Conservation (phyloP, 92 coral and sea anemone species). For the Desmophyllum pertusum region DNA sequence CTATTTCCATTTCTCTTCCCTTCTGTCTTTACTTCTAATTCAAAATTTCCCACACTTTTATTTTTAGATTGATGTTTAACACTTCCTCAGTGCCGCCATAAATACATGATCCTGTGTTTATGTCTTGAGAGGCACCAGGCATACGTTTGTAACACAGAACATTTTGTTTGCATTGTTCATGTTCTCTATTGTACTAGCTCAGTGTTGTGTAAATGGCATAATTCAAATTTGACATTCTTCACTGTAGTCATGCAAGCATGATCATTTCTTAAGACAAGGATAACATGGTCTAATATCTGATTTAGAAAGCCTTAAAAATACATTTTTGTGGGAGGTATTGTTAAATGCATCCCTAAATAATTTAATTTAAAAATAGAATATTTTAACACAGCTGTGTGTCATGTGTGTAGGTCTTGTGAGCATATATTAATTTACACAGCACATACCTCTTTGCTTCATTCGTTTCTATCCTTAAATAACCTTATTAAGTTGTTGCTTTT, state of each 20-base stretch:
- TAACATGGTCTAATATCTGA: neutral
- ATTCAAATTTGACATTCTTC: conserved; percentile 8
- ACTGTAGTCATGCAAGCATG: conserved; percentile 32
- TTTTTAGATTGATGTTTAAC: neutral
- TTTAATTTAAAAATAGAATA: conserved; percentile 5
- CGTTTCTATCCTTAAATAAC: neutral
- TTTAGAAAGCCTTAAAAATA: neutral
- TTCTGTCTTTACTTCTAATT: neutral
- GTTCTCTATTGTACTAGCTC: conserved; percentile 15
- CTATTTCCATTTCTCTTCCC: neutral
- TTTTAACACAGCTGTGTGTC: conserved; percentile 13
- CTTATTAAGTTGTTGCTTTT: neutral
- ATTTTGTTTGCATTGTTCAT: conserved; percentile 29
- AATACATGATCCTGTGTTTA: neutral
- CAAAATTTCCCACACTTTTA: neutral
- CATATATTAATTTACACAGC: conserved; percentile 1
- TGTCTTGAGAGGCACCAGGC: conserved; percentile 1
- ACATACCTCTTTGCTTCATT: neutral
- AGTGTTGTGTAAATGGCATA: conserved; percentile 39
- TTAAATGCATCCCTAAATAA: neutral
- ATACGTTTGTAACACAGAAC: conserved; percentile 6
- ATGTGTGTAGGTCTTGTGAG: neutral
- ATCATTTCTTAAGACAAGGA: neutral
- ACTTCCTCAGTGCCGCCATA: neutral
- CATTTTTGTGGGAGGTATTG: conserved; percentile 17